phyloP scores from a whole-genome alignment of 2,797 vertebrate species.

The Channa striata region DNA sequence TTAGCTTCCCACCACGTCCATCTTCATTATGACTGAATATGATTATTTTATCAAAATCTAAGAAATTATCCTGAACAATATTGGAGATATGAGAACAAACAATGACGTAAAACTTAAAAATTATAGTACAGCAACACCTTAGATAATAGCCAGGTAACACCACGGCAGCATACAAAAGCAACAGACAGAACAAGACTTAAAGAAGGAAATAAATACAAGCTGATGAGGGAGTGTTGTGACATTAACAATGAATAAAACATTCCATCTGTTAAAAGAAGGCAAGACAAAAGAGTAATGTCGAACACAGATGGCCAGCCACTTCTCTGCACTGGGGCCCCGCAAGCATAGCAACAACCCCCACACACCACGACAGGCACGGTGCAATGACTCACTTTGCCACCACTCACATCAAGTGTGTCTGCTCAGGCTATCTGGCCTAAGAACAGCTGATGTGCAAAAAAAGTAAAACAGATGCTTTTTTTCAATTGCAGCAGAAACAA shows the following conservation, averaged over 20 bases:
- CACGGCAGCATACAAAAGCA: conserved; percentile 86
- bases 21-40: conserved; percentile 56
- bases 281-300: conserved; percentile 87
- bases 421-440: conserved; percentile 99
- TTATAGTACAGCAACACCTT: conserved; percentile 84
- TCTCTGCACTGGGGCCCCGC: conserved; percentile 88
- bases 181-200: conserved; percentile 79
- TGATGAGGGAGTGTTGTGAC: conserved; percentile 77
- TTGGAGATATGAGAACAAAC: conserved; percentile 79
- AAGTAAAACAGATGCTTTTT: conserved; percentile 92
- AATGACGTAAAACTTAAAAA: conserved; percentile 57
- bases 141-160: conserved; percentile 79
- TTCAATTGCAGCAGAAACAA: conserved; percentile 83
- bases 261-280: conserved; percentile 76
- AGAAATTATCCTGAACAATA: conserved; percentile 96
- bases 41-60: conserved; percentile 60
- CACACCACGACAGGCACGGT: conserved; percentile 89
- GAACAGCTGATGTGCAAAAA: conserved; percentile 99
- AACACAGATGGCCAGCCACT: conserved; percentile 91
- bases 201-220: conserved; percentile 64
- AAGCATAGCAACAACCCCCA: conserved; percentile 84
- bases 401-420: conserved; percentile 99
- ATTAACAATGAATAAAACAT: conserved; percentile 77
- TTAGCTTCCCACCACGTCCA: conserved; percentile 48
- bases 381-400: conserved; percentile 99